Base-by-base conservation (phyloP, 1,140 invertebrate genomes). In the Aradophagus sp. region DNA sequence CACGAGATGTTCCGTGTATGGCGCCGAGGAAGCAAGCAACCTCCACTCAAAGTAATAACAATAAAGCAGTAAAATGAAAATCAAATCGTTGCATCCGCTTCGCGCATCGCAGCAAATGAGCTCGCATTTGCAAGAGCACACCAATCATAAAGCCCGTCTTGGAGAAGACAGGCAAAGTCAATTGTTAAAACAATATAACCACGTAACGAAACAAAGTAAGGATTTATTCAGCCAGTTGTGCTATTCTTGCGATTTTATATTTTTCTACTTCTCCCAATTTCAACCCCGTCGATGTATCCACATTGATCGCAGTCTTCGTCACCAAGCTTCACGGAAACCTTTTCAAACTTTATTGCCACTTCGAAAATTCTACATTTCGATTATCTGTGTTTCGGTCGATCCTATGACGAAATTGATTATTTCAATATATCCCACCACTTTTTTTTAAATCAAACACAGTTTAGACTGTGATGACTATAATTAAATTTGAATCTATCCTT, bases 181-280 rank as follows among this genome's bases (percentile, higher is more conserved):
- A 77, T 78, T 77, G 48, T 71, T 70, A 48, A 61, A 47, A 14
- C 47, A 68, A 47, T 61, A 53, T 47, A 68, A 55, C 38, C 62
- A 72, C 59, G 50, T 67, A 66, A 72, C 63, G 66, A 71, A 74
- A 45, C 66, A 70, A 65, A 73, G 45, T 73, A 67, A 75, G 53
- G 68, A 73, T 73, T 69, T 63, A 75, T 70, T 71, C 39, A 74
- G 58, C 63, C 72, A 69, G 67, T 68, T 45, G 68, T 65, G 66
- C 58, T 72, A 73, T 71, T 72, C 59, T 71, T 59, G 74, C 63
- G 67, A 61, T 77, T 79, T 79, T 77, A 74, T 77, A 79, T 77
- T 79, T 77, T 79, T 79, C 72, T 77, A 79, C 76, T 79, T 62
- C 59, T 73, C 41, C 42, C 45, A 59, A 59, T 55, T 35, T 72